Conservation (phyloP, 2,888 invertebrate genomes). For the Sphaeridia pumilis region DNA sequence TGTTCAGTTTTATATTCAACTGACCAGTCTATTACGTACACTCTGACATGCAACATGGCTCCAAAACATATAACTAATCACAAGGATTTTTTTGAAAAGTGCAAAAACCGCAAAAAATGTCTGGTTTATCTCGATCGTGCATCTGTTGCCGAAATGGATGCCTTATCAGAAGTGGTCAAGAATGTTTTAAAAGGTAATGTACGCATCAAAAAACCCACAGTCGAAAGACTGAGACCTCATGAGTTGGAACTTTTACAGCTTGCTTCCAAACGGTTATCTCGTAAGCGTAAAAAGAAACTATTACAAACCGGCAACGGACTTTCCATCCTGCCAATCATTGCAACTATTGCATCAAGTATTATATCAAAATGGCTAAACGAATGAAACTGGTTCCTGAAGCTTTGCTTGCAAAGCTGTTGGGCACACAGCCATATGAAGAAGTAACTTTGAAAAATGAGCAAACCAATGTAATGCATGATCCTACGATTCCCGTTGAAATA, state of each 20-base stretch:
- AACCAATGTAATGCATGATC: not conserved
- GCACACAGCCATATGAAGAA: not conserved
- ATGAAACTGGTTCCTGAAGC: slow-evolving; percentile 11
- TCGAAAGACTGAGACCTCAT: slow-evolving; percentile 2
- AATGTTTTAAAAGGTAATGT: slow-evolving; percentile 11
- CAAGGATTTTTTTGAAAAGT: no score
- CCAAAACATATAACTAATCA: no score
- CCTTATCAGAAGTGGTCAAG: slow-evolving; percentile 1
- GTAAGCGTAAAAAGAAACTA: not conserved
- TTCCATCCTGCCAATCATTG: slow-evolving; percentile 6
- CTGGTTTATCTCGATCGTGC: not conserved
- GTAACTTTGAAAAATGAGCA: not conserved
- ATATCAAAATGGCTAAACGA: slow-evolving; percentile 5
- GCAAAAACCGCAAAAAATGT: not conserved
- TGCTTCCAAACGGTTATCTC: not conserved
- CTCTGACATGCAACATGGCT: no score
- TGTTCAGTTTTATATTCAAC: no score
- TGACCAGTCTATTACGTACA: no score
- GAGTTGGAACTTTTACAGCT: slow-evolving; percentile 2
- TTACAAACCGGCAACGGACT: slow-evolving; percentile 10
- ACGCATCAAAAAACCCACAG: not conserved
- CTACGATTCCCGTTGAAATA: slow-evolving; percentile 2
- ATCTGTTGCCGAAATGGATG: not conserved
- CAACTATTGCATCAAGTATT: not conserved
- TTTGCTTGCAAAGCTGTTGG: not conserved